Base-by-base conservation (phyloP, 2,113 vertebrate genomes). In the Bothrops jararaca region DNA sequence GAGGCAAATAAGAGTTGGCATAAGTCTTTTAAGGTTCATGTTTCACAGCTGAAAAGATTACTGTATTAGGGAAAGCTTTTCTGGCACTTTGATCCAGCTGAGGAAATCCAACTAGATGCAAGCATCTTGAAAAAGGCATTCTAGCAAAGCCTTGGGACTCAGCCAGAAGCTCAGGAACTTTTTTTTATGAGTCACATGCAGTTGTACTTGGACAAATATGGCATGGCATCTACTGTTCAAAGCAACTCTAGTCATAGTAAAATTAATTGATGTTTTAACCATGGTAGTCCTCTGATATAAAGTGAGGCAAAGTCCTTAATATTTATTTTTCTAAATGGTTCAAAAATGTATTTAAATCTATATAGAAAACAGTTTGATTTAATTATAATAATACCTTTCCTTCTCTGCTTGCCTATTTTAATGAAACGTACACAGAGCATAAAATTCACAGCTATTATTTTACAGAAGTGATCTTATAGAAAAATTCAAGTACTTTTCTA, bases 1-100 rank as follows among this genome's bases (percentile, higher is more conserved):
- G 42, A 91, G 92, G 92, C 92, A 89, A 52, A 94, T 85, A 92
- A 89, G 88, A 92, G 90, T 5, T 90, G 94, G 94, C 94, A 88
- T 0, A 0, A 91, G 93, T n/a, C 93, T 94, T 95, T 94, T 23
- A 85, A 90, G 92, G 95, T 95, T 93, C 95, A 93, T 8, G 24
- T 95, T 95, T 94, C 95, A 95, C 90, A 95, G 92, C 18, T 87
- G 90, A 95, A 95, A 97, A 96, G 96, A 98, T 97, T 90, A 97
- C 98, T 98, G 97, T 98, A 97, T 98, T 98, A 97, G 97, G 98
- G 95, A 98, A 98, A 97, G 97, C 95, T 96, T 95, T 95, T 88
- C 90, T n/a, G 80, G 56, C 1, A 34, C 94, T 69, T 89, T 57
- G 94, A 96, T 95, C 92, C 96, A 93, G 95, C 95, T 88, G 96